Base-by-base conservation (phyloP, 2,797 vertebrate genomes). In the Cottoperca gobio region DNA sequence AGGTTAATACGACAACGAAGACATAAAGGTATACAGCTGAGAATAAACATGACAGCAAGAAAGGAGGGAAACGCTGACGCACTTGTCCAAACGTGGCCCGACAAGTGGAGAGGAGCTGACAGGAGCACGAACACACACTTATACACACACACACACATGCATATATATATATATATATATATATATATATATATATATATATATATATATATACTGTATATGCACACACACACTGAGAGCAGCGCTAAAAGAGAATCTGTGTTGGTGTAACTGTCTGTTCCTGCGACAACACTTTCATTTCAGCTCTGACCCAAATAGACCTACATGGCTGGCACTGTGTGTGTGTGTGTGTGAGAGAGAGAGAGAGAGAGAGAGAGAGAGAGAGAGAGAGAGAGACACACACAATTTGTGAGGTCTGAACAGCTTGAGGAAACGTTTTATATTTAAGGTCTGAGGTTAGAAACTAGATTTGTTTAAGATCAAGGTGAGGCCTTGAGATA, bases 261-360 rank as follows among this genome's bases (percentile, higher is more conserved):
- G 81, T 69, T 76, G 53, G 69, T 86, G 75, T 76, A 80, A 83
- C 71, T 80, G 78, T 86, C 79, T 87, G 86, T 86, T 86, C 81
- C 73, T 85, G 82, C 72, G n/a, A 84, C 82, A 81, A 72, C 86
- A 64, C 77, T 87, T 90, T 87, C 74, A 84, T 86, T 90, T 84
- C 77, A 83, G 85, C 83, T 82, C 76, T 88, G 88, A 90, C 86
- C 88, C 83, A 90, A 70, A 88, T 90, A 90, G 72, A 86, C 79
- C 73, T 79, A 49, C 81, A 76, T 63, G 73, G 68, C 65, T 82
- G 61, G 14, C 60, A 12, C 2, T 35, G 42, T 46, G 55, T 68
- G 48, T 69, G 52, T 58, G 31, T 49, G 31, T 46, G 57, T 24
- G 21, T 26, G 24, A 26, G 24, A 26, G 24, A 26, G 24, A 26